These are phyloP conservation scores for Saturnia pavonia DNA, from an alignment of 2,888 invertebrate species.

Conservation along the genomic window DNA sequence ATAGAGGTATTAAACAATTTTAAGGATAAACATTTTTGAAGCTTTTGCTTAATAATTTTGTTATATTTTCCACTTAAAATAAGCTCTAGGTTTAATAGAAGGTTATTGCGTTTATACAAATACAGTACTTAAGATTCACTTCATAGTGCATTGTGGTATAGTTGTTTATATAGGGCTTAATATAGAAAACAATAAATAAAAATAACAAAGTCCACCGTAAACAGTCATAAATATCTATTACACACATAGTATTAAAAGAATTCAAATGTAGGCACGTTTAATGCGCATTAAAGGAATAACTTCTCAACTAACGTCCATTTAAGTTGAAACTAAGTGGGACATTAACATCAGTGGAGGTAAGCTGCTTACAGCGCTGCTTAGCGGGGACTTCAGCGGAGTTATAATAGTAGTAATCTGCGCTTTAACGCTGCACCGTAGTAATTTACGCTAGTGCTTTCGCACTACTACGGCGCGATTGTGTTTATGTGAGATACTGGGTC, in stretches of 20 bases:
- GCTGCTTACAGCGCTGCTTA: slow-evolving; percentile 38
- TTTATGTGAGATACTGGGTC: not conserved
- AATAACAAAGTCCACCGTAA: not conserved
- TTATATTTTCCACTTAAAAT: too few relatives aligned
- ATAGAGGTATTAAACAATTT: too few relatives aligned
- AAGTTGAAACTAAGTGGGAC: slow-evolving; percentile 35
- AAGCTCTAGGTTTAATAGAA: too few relatives aligned
- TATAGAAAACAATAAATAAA: not conserved
- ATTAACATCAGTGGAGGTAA: slow-evolving; percentile 40
- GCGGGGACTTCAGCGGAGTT: slow-evolving; percentile 24
- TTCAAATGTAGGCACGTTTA: not conserved
- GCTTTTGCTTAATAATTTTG: too few relatives aligned
- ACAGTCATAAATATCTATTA: not conserved
- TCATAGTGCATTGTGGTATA: too few relatives aligned
- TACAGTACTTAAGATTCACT: too few relatives aligned
- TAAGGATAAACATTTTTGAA: too few relatives aligned
- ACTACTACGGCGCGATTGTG: slow-evolving; percentile 10
- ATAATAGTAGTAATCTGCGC: slow-evolving; percentile 29
- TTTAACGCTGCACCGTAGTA: slow-evolving; percentile 25
- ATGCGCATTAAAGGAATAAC: slow-evolving; percentile 6
- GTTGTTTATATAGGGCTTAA: not conserved
- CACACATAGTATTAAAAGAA: not conserved
- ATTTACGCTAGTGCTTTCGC: slow-evolving; percentile 12
- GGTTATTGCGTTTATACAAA: too few relatives aligned
- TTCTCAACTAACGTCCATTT: slow-evolving; percentile 26